A percentile compares a stretch with the other conserved stretches of the same genome.
Evolutionary conservation across 2,888 invertebrate genomes (phyloP).

Genomic region (Sylvicola fuscatus): DNA sequence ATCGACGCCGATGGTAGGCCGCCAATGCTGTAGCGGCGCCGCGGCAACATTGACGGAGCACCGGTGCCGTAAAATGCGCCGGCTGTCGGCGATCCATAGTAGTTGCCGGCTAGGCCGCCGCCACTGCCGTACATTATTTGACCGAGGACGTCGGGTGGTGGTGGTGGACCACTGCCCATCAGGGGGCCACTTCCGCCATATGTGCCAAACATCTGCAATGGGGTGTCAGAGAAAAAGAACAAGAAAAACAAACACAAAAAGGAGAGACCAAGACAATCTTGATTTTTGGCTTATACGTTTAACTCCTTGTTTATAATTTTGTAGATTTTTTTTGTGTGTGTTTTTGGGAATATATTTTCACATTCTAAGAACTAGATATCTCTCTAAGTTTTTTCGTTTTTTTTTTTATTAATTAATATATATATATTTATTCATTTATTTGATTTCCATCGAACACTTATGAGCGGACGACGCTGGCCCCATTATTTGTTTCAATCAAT

Average conservation of each 20-base stretch:
- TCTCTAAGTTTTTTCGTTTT: conserved; percentile 12
- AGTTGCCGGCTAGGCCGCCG: neutral
- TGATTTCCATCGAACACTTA: conserved; percentile 28
- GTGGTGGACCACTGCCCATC: conserved; percentile 1
- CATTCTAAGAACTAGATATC: conserved; percentile 4
- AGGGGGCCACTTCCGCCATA: conserved; percentile 1
- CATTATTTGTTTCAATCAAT: conserved; percentile 9
- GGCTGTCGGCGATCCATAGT: conserved; percentile 3
- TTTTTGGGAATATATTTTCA: conserved; percentile 6
- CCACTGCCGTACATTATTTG: no score
- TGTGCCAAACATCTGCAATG: neutral
- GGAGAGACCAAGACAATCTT: neutral
- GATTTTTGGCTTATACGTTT: conserved; percentile 1
- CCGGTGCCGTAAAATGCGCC: conserved; percentile 1
- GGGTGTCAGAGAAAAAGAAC: neutral
- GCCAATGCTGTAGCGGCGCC: conserved; percentile 25
- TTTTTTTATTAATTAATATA: conserved; percentile 9
- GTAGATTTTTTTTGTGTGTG: conserved; percentile 3
- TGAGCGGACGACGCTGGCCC: conserved; percentile 23
- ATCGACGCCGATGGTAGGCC: conserved; percentile 25
- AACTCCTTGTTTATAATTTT: conserved; percentile 8
- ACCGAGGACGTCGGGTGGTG: conserved; percentile 1
- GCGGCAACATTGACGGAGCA: conserved; percentile 11
- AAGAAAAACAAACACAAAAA: neutral
- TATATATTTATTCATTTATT: conserved; percentile 1